Percentiles rank a stretch among this genome's conserved stretches.
phyloP scores from a whole-genome alignment of 2,888 invertebrate genomes.

The Strigamia maritima region DNA sequence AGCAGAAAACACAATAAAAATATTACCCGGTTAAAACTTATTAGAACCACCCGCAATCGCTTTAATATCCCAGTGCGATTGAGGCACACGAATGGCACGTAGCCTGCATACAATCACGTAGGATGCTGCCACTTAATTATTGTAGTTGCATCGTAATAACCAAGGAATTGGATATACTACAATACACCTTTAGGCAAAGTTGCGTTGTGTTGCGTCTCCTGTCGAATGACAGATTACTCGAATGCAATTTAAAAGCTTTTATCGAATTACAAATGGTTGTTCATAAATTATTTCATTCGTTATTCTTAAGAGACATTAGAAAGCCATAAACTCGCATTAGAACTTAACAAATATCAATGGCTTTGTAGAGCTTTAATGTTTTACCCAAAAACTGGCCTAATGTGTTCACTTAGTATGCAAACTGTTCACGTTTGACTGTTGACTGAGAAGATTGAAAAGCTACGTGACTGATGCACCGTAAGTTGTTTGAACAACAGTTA shows the following conservation, averaged over 20 bases:
- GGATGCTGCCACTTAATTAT: no score
- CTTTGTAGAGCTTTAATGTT: not conserved
- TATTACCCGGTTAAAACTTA: no score
- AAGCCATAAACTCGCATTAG: not conserved
- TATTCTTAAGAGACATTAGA: not conserved
- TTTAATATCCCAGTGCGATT: no score
- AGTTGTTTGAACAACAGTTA: conserved; percentile 4
- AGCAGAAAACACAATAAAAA: not conserved
- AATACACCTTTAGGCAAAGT: no score
- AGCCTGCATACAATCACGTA: no score
- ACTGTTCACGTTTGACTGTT: not conserved
- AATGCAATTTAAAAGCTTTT: not conserved
- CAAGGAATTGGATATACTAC: no score
- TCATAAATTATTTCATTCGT: not conserved
- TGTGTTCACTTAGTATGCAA: not conserved
- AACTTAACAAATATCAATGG: not conserved
- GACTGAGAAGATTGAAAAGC: not conserved
- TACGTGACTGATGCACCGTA: not conserved
- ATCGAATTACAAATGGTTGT: not conserved
- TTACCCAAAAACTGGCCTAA: not conserved
- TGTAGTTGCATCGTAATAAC: no score
- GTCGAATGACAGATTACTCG: no score
- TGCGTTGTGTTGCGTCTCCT: no score
- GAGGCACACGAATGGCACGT: no score
- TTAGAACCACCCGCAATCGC: no score